Evolutionary conservation across 2,888 invertebrate genomes (phyloP), one percentile per base, ranked within the genome.

Genomic region (Cheiracanthium punctorium): DNA sequence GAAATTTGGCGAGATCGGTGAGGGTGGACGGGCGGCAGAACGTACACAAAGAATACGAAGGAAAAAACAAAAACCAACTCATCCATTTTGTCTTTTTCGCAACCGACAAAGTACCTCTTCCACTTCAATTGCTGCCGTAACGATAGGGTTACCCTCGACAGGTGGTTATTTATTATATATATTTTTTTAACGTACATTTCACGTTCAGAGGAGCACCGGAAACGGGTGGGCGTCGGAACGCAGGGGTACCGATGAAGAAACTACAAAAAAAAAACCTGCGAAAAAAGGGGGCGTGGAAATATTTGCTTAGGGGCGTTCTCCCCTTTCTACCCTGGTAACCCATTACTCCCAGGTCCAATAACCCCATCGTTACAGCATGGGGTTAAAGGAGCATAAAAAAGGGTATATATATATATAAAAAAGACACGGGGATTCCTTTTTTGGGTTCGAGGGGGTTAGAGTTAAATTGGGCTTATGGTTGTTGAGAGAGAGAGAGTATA

Each of bases 161-260:
- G 82, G 82, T 82, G 82, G 82, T 65, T 82, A 82, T 82, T 82
- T 82, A 72, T 76, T 33, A 14, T 65, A 30, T 14, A 17, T 69
- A 28, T 71, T 71, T 82, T 81, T 75, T 80, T 79, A 73, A 73
- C 14, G 28, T 67, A 0, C 29, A 4, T 28, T 33, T 14, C 10
- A 67, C 64, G 24, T 33, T 48, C 32, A 30, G 64, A 70, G 71
- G 69, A 58, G 43, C 43, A 73, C 82, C 70, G 82, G 82, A 82
- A 82, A 65, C 82, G 43, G 77, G 82, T 82, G 82, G 82, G 82
- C 82, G 82, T 82, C 41, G 82, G 82, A 82, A 82, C 82, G 82
- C 77, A 65, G 32, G 37, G 80, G 52, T 58, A 52, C 33, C 52
- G 14, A 28, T 14, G 32, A 24, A 58, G 58, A 58, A 58, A 79